Evolutionary conservation across 2,888 invertebrate genomes (phyloP).

Genomic region (Conops quadrifasciatus): DNA sequence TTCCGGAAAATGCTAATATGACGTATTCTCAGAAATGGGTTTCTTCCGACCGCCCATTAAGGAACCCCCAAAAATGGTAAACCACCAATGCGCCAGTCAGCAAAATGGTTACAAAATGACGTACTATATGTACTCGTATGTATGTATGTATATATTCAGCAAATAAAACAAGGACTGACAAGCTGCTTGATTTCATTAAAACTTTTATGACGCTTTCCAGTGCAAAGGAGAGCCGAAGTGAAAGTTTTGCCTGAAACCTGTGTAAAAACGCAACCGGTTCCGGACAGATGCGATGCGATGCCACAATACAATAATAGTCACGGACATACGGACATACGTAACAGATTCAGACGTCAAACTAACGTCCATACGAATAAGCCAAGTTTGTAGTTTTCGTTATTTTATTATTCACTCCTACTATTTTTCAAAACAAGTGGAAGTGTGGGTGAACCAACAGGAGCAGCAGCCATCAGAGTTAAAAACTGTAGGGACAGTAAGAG

Average conservation of each 20-base stretch:
- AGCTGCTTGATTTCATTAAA: conserved; percentile 34
- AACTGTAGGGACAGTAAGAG: too few relatives aligned
- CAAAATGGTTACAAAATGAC: conserved; percentile 13
- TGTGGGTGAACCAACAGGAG: not conserved
- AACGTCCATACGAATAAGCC: conserved; percentile 39
- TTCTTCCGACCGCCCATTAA: too few relatives aligned
- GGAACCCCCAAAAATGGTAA: too few relatives aligned
- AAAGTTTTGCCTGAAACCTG: not conserved
- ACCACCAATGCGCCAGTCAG: not conserved
- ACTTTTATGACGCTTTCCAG: conserved; percentile 22
- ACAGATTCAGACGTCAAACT: conserved; percentile 46
- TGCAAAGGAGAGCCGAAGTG: not conserved
- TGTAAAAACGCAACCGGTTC: conserved; percentile 10
- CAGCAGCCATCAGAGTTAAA: too few relatives aligned
- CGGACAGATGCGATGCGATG: not conserved
- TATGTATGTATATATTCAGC: conserved; percentile 21
- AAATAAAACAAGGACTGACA: conserved; percentile 23
- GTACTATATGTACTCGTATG: too few relatives aligned
- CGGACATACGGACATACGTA: conserved; percentile 5
- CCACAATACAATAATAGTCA: conserved; percentile 39
- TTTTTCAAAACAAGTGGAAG: not conserved
- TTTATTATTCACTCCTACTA: not conserved
- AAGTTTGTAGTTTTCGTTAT: conserved; percentile 26
- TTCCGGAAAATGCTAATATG: not conserved
- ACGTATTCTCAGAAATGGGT: too few relatives aligned